Conservation (phyloP, 2,113 vertebrate genomes). For the Stictonetta naevosa region DNA sequence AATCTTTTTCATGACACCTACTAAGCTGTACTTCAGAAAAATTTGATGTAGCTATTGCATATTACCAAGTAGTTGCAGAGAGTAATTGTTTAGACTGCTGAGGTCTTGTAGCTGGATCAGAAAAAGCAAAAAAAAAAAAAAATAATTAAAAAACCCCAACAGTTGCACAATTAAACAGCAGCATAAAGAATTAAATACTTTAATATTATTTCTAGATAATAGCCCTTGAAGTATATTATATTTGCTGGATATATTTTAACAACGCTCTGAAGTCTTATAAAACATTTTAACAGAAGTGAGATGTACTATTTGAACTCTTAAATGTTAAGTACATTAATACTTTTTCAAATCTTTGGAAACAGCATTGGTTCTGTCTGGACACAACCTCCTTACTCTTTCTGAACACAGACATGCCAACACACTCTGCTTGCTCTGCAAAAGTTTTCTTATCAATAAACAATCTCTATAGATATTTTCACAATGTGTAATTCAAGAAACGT, state of each 20-base stretch:
- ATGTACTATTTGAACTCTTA: not conserved
- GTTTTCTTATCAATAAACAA: slow-evolving; percentile 38
- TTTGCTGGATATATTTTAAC: not conserved
- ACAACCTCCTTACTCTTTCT: not conserved
- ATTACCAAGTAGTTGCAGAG: not conserved
- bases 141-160: not conserved
- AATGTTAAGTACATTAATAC: not conserved
- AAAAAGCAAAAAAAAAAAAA: not conserved
- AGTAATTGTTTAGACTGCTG: not conserved
- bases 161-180: not conserved
- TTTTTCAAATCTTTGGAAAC: slow-evolving; percentile 50
- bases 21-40: not conserved
- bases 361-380: not conserved
- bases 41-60: not conserved
- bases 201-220: slow-evolving; percentile 13
- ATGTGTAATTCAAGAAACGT: slow-evolving; percentile 9
- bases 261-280: slow-evolving; percentile 17
- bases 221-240: slow-evolving; percentile 14
- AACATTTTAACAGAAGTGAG: not conserved
- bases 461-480: slow-evolving; percentile 37
- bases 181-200: slow-evolving; percentile 13
- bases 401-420: not conserved
- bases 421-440: not conserved
- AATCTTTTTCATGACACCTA: not conserved
- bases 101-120: not conserved